Evolutionary conservation across 2,888 invertebrate species (phyloP).

Genomic region (Archips xylosteana): DNA sequence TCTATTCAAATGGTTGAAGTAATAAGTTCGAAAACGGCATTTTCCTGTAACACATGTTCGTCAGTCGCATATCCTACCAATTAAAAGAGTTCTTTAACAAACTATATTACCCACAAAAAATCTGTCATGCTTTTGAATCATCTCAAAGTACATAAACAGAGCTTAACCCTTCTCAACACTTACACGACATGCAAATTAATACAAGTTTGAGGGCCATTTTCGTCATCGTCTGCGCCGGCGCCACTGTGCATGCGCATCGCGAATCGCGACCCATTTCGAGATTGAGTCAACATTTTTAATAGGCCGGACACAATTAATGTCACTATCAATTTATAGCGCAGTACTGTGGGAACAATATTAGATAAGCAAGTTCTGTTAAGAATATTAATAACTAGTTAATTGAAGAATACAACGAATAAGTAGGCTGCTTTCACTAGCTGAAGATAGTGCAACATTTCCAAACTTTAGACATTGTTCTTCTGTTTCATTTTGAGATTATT

Average conservation of each 20-base stretch:
- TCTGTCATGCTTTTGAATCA: background rate
- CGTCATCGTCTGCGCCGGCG: constrained; percentile 29
- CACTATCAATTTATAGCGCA: constrained; percentile 3
- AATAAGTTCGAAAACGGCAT: background rate
- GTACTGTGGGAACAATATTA: constrained; percentile 8
- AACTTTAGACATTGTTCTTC: too few relatives aligned
- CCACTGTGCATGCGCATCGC: constrained; percentile 11
- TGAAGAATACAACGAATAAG: background rate
- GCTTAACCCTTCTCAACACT: background rate
- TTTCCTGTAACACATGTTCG: background rate
- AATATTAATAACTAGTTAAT: background rate
- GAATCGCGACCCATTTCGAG: constrained; percentile 24
- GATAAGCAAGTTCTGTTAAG: constrained; percentile 2
- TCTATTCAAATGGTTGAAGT: background rate
- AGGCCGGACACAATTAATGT: constrained; percentile 13
- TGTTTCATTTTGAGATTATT: too few relatives aligned
- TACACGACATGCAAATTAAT: constrained; percentile 16
- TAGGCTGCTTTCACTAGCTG: background rate
- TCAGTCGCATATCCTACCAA: background rate
- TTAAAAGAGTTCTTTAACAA: background rate
- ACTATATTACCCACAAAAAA: background rate
- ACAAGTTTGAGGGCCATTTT: constrained; percentile 31
- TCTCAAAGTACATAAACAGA: background rate
- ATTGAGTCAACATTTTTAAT: constrained; percentile 15
- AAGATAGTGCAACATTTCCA: too few relatives aligned